A percentile compares a stretch with the other conserved stretches of the same genome.
phyloP scores from a whole-genome alignment of 2,888 invertebrate species.

The Andrena chrysosceles region DNA sequence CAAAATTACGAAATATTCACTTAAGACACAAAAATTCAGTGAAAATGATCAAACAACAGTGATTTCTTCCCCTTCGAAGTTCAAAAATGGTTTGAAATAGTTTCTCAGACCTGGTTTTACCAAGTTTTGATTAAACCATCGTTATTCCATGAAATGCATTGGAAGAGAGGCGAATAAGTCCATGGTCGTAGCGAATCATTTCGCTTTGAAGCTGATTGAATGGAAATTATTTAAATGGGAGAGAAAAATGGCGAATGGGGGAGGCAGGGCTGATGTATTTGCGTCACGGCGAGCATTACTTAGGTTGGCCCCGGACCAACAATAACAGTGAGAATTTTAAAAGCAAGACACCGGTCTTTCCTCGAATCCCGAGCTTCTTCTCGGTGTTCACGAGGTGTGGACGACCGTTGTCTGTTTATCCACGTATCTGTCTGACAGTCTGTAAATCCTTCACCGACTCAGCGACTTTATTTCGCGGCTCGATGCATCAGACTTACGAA shows the following conservation, averaged over 20 bases:
- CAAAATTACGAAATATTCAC: too few species aligned
- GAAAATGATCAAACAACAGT: too few species aligned
- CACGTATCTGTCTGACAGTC: conserved; percentile 50
- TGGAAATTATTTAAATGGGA: conserved; percentile 21
- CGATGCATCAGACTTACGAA: not conserved
- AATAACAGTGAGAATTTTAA: conserved; percentile 75
- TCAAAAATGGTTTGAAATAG: too few species aligned
- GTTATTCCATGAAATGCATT: not conserved
- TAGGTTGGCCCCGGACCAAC: conserved; percentile 74
- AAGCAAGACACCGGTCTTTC: conserved; percentile 58
- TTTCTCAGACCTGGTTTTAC: too few species aligned
- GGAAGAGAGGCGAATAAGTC: conserved; percentile 51
- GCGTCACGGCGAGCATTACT: conserved; percentile 69
- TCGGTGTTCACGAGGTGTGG: conserved; percentile 39
- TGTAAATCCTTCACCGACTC: conserved; percentile 59
- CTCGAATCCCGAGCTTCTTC: conserved; percentile 59
- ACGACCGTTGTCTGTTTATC: conserved; percentile 56
- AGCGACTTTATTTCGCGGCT: not conserved
- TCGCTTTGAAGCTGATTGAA: conserved; percentile 40
- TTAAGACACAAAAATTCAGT: too few species aligned
- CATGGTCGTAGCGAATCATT: conserved; percentile 21
- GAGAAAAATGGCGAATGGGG: conserved; percentile 31
- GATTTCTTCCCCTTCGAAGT: too few species aligned
- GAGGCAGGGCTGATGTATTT: conserved; percentile 68
- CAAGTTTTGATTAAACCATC: not conserved